Base-by-base conservation (phyloP, 2,797 vertebrate species). In the Emydoidea blandingii region DNA sequence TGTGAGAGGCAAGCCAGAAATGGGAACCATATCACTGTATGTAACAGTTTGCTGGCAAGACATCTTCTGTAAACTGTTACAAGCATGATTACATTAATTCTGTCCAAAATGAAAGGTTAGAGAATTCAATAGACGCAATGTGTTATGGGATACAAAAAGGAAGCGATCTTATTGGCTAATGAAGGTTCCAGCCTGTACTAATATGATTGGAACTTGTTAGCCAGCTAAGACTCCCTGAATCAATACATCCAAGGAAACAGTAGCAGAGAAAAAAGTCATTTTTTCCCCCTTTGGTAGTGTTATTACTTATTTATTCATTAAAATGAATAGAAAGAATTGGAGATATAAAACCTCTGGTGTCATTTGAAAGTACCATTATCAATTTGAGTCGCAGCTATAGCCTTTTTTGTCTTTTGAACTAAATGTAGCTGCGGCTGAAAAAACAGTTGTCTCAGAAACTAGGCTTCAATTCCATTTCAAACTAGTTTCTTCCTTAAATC, bases 351-450 rank as follows among this genome's bases (percentile, higher is more conserved):
- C 89, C 89, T 97, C 94, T 80, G 47, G 92, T 96, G 91, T 95
- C 88, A 96, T 97, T 89, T 86, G 89, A 95, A 95, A 96, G 87
- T 92, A 95, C 72, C 79, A 72, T 96, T 97, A 96, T 97, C 15
- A 1, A 92, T 95, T 91, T 88, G 86, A 97, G 92, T 83, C 86
- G 82, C 96, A 97, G 96, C 96, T 97, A 95, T 1, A 76, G 86
- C 83, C 86, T 93, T 90, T 94, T 97, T 97, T 97, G 95, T 97
- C 96, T 96, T 72, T 95, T 96, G 96, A 97, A 96, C 96, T 95
- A 94, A 97, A 93, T 96, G 95, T 94, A 97, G 95, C 92, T 97
- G 95, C 88, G 93, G 93, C 83, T 96, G 90, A 94, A 92, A 97
- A 96, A 94, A 34, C 87, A 91, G 92, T 96, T 96, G 92, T 95